These are phyloP conservation scores for Marcusenius ussheri DNA, from an alignment of 2,113 vertebrate genomes.

Conservation along the genomic window DNA sequence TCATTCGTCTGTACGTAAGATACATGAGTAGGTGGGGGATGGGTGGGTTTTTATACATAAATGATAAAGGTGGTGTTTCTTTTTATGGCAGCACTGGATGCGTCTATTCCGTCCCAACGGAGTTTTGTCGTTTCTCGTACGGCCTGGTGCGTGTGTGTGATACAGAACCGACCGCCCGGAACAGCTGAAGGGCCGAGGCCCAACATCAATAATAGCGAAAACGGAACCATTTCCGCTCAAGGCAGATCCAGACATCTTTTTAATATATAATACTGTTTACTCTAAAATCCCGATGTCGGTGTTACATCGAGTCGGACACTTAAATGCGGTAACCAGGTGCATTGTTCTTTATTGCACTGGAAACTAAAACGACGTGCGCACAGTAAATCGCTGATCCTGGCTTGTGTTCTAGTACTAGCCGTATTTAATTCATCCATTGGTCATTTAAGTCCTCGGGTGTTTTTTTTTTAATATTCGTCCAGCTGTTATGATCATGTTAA, in stretches of 20 bases:
- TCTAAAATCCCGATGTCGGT: neutral
- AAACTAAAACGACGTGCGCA: neutral
- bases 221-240: neutral
- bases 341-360: neutral
- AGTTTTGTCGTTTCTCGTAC: slow-evolving; percentile 5
- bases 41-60: neutral
- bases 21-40: neutral
- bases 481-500: neutral
- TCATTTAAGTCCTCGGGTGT: neutral
- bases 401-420: neutral
- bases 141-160: slow-evolving; percentile 38
- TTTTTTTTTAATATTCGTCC: neutral
- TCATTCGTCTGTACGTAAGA: neutral
- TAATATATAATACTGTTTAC: neutral
- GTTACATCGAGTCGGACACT: neutral
- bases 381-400: neutral
- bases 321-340: neutral
- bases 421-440: neutral
- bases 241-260: slow-evolving; percentile 3
- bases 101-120: neutral
- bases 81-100: neutral
- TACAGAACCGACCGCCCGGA: slow-evolving; percentile 1
- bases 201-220: neutral
- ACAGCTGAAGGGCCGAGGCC: slow-evolving; percentile 36
- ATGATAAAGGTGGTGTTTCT: neutral